phyloP scores from a whole-genome alignment of 2,113 vertebrate genomes.

The Dipodomys ordii region DNA sequence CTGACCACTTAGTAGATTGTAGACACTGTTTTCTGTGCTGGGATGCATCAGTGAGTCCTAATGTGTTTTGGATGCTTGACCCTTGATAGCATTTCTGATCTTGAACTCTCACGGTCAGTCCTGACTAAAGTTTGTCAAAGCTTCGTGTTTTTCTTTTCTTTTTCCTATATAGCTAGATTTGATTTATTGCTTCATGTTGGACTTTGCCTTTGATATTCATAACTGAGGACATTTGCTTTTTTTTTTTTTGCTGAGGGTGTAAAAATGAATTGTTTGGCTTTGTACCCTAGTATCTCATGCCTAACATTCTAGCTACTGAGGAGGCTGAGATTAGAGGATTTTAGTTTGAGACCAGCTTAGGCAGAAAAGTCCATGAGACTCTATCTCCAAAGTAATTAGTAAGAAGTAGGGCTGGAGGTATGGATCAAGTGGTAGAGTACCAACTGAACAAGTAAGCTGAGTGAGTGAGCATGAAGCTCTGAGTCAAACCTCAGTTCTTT shows the following conservation, averaged over 20 bases:
- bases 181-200: constrained; percentile 20
- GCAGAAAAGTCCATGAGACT: too few relatives aligned
- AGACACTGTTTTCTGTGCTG: neutral
- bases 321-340: too few relatives aligned
- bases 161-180: neutral
- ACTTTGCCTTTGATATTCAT: constrained; percentile 4
- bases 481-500: too few relatives aligned
- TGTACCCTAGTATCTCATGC: too few relatives aligned
- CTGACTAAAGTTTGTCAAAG: neutral
- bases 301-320: too few relatives aligned
- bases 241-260: constrained; percentile 2
- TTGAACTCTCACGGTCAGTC: neutral
- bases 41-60: neutral
- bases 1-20: neutral
- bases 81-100: neutral
- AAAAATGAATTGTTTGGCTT: neutral
- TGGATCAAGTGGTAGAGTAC: too few relatives aligned
- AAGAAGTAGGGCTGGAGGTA: too few relatives aligned
- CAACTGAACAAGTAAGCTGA: too few relatives aligned
- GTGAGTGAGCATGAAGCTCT: too few relatives aligned
- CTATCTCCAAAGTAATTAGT: too few relatives aligned
- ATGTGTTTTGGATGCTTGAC: neutral
- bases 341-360: too few relatives aligned
- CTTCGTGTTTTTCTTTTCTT: neutral
- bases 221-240: neutral